Evolutionary conservation across 2,113 vertebrate genomes (phyloP).

Genomic region (Aphyosemion australe): DNA sequence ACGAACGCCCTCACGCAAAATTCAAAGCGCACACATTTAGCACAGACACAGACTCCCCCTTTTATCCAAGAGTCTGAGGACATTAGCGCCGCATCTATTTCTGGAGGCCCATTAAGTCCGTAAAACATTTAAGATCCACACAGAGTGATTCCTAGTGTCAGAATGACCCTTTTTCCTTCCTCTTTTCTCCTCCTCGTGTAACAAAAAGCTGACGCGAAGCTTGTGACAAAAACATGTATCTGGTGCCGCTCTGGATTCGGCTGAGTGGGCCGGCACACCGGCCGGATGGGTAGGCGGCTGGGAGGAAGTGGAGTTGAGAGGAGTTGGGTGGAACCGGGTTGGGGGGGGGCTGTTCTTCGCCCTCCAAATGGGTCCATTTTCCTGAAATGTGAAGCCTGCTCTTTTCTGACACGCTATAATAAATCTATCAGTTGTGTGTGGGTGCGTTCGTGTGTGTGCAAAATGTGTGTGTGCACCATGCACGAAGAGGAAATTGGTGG

Average conservation of each 20-base stretch:
- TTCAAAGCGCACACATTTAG: constrained; percentile 37
- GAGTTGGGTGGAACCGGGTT: constrained; percentile 10
- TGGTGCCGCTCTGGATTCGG: constrained; percentile 57
- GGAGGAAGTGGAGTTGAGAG: constrained; percentile 33
- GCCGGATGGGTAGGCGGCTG: constrained; percentile 24
- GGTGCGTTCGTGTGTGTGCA: constrained; percentile 14
- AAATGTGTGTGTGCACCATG: constrained; percentile 28
- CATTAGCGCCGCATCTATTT: constrained; percentile 78
- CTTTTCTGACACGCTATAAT: constrained; percentile 73
- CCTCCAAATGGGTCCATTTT: constrained; percentile 71
- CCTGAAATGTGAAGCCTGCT: constrained; percentile 73
- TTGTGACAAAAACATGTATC: constrained; percentile 78
- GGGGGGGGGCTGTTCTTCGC: constrained; percentile 21
- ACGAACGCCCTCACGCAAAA: constrained; percentile 18
- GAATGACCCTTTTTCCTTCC: constrained; percentile 67
- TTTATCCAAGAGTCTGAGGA: constrained; percentile 67
- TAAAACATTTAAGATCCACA: constrained; percentile 78
- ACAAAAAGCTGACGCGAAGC: constrained; percentile 65
- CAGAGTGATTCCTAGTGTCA: constrained; percentile 71
- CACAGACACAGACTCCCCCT: constrained; percentile 44
- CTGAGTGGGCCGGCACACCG: constrained; percentile 57
- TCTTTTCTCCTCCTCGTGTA: constrained; percentile 56
- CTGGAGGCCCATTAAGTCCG: constrained; percentile 76
- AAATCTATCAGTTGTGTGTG: constrained; percentile 71
- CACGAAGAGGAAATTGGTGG: constrained; percentile 64